These are phyloP conservation scores for Anthoscopus minutus DNA, from an alignment of 2,113 vertebrate species.

Conservation along the genomic window DNA sequence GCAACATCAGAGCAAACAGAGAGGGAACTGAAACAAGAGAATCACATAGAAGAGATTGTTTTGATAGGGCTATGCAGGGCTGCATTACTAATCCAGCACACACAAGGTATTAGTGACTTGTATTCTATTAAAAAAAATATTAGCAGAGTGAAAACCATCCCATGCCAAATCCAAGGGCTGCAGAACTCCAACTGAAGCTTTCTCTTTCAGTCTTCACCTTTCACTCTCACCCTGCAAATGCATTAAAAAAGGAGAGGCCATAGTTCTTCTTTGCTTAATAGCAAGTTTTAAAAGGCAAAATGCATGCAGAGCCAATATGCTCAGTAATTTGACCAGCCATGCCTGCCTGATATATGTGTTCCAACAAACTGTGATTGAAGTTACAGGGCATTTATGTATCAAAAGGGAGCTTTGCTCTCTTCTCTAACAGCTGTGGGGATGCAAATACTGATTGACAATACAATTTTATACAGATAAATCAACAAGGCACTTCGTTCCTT, in stretches of 20 bases:
- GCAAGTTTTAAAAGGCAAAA: neutral
- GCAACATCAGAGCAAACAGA: conserved; percentile 5
- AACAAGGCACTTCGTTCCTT: neutral
- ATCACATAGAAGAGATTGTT: neutral
- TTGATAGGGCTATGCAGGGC: neutral
- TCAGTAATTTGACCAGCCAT: neutral
- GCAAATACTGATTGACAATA: neutral
- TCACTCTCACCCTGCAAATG: neutral
- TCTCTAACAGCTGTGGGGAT: neutral
- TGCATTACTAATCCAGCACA: neutral
- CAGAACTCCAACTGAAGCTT: neutral
- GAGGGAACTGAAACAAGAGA: conserved; percentile 26
- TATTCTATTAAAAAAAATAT: neutral
- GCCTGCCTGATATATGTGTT: neutral
- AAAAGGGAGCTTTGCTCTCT: neutral
- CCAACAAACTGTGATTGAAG: neutral
- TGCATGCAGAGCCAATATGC: neutral
- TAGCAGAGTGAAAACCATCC: neutral
- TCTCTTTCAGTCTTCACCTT: neutral
- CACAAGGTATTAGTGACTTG: neutral
- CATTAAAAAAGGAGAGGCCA: neutral
- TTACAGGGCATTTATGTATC: neutral
- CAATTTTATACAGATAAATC: neutral
- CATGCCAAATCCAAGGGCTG: neutral
- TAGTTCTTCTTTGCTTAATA: neutral